Percentiles rank a stretch among this genome's conserved stretches.
Evolutionary conservation across 1,140 invertebrate species (phyloP).

Genomic region (Anoplolepis gracilipes): DNA sequence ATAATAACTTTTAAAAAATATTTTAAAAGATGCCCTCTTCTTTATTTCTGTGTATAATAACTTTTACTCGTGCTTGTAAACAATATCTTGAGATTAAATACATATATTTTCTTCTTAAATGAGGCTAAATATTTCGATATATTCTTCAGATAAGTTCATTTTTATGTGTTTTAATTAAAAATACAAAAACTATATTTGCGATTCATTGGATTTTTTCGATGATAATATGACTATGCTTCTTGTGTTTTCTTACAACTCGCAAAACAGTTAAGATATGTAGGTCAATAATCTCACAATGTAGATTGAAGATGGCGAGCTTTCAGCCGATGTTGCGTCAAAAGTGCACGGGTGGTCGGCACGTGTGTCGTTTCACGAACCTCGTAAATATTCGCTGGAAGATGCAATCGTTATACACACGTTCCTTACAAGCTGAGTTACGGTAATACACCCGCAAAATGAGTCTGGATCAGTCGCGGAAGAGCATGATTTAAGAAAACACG

Average conservation of each 20-base stretch:
- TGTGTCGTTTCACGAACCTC: slow-evolving; percentile 10
- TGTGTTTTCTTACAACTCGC: background rate
- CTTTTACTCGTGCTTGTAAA: background rate
- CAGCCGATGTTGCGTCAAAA: background rate
- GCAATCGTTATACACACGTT: slow-evolving; percentile 39
- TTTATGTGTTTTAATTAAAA: background rate
- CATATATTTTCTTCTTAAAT: background rate
- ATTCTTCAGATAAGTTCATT: background rate
- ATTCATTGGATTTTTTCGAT: background rate
- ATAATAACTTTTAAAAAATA: background rate
- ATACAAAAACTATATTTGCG: background rate
- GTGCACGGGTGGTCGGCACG: slow-evolving; percentile 29
- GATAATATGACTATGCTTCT: background rate
- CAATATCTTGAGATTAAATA: slow-evolving; percentile 7
- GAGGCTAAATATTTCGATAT: background rate
- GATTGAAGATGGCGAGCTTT: background rate
- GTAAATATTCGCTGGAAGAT: slow-evolving; percentile 38
- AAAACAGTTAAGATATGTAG: background rate
- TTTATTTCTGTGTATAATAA: background rate
- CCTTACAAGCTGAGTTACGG: slow-evolving; percentile 59
- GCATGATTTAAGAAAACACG: slow-evolving; percentile 52
- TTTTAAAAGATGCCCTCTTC: background rate
- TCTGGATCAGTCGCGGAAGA: slow-evolving; percentile 45
- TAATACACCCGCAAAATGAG: slow-evolving; percentile 40
- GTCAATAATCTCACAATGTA: slow-evolving; percentile 4